Conservation (phyloP, 2,888 invertebrate genomes). For the Cantharis rufa region DNA sequence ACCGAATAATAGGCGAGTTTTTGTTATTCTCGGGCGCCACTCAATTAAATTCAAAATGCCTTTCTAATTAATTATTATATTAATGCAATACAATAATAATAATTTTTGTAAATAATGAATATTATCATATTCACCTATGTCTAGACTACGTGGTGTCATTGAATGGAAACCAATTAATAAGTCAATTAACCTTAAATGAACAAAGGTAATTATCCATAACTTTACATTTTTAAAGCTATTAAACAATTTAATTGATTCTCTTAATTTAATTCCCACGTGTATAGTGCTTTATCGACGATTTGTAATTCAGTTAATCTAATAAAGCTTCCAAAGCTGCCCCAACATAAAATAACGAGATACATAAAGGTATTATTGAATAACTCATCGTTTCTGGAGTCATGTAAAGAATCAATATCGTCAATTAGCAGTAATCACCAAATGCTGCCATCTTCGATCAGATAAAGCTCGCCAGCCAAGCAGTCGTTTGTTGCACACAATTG, state of each 20-base stretch:
- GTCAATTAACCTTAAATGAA: conserved; percentile 28
- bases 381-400: conserved; percentile 32
- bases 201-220: conserved; percentile 27
- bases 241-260: conserved; percentile 26
- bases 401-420: conserved; percentile 36
- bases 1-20: not conserved
- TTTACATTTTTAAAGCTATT: conserved; percentile 17
- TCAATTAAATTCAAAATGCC: not conserved
- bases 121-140: not conserved
- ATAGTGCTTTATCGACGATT: conserved; percentile 29
- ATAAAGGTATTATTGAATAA: conserved; percentile 34
- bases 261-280: conserved; percentile 29
- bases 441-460: conserved; percentile 50
- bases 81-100: not conserved
- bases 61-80: not conserved
- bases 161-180: conserved; percentile 23
- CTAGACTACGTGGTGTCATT: conserved; percentile 16
- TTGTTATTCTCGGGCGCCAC: not conserved
- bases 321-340: conserved; percentile 24
- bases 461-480: conserved; percentile 40
- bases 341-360: conserved; percentile 34
- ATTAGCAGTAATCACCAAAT: conserved; percentile 39
- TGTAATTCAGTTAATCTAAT: conserved; percentile 28
- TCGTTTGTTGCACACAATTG: conserved; percentile 53
- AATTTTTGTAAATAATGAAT: not conserved